phyloP scores from a whole-genome alignment of 2,113 vertebrate genomes.

The Cranoglanis bouderius region DNA sequence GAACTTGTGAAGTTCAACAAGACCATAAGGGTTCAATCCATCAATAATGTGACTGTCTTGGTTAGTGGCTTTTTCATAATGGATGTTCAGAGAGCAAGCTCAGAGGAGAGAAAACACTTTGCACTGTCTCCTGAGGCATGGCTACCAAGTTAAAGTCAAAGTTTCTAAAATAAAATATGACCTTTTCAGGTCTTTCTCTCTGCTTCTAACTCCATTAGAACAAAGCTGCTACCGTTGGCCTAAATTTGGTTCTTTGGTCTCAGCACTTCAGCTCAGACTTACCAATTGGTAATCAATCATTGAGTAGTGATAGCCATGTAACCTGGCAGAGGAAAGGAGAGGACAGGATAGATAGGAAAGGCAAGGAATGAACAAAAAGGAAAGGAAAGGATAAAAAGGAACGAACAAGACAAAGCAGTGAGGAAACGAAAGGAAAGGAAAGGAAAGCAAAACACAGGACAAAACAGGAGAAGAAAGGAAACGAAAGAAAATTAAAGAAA shows the following conservation, averaged over 20 bases:
- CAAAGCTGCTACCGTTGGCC: neutral
- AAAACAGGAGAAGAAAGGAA: too few relatives aligned
- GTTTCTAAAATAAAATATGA: neutral
- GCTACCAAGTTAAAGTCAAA: neutral
- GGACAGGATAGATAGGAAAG: neutral
- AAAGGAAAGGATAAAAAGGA: neutral
- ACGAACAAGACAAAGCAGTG: too few relatives aligned
- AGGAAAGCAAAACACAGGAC: too few relatives aligned
- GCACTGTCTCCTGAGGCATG: neutral
- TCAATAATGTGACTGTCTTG: neutral
- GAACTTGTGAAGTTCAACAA: neutral
- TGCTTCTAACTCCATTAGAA: neutral
- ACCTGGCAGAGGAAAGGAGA: neutral
- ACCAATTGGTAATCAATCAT: neutral
- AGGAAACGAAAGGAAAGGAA: too few relatives aligned
- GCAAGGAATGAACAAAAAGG: neutral
- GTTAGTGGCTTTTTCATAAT: constrained; percentile 1
- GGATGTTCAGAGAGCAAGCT: neutral
- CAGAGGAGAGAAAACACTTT: neutral
- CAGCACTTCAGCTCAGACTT: neutral
- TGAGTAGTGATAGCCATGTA: neutral
- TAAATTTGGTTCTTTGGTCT: neutral
- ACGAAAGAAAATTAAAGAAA: too few relatives aligned
- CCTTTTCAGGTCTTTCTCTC: neutral
- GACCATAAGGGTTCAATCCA: neutral